phyloP scores from a whole-genome alignment of 1,140 invertebrate species.

The Physella acuta region DNA sequence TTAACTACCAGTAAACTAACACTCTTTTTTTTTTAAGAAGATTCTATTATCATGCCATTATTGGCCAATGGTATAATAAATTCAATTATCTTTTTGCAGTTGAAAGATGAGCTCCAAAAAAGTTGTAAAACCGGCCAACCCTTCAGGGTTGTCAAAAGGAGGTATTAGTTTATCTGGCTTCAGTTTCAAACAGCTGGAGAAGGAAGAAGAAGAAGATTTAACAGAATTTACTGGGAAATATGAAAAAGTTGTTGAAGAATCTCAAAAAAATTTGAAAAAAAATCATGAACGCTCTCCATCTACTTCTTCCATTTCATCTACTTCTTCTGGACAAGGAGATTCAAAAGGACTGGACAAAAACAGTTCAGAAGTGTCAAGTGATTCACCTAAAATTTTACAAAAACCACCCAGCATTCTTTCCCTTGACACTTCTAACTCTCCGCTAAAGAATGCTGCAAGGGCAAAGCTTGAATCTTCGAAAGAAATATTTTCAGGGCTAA shows the following conservation, averaged over 20 bases:
- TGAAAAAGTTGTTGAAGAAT: slow-evolving; percentile 37
- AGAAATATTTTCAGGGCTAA: slow-evolving; percentile 40
- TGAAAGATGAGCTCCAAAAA: too few relatives aligned
- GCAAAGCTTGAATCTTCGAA: slow-evolving; percentile 20
- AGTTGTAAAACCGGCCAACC: too few relatives aligned
- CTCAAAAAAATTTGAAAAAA: slow-evolving; percentile 1
- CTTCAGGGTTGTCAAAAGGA: neutral
- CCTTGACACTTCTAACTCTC: neutral
- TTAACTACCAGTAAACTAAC: too few relatives aligned
- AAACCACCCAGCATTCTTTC: neutral
- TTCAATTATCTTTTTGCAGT: too few relatives aligned
- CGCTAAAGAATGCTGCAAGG: neutral
- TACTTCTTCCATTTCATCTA: slow-evolving; percentile 8
- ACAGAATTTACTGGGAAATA: slow-evolving; percentile 43
- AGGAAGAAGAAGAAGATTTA: slow-evolving; percentile 50
- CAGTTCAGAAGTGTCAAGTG: neutral
- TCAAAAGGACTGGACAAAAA: slow-evolving; percentile 20
- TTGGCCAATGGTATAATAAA: too few relatives aligned
- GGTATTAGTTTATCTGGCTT: slow-evolving; percentile 27
- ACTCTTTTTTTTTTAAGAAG: too few relatives aligned
- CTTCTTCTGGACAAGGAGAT: neutral
- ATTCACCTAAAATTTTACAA: neutral
- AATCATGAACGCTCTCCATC: neutral
- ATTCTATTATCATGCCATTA: too few relatives aligned
- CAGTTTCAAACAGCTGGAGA: slow-evolving; percentile 50